Evolutionary conservation across 2,888 invertebrate genomes (phyloP), one percentile per base, ranked within the genome.

Genomic region (Trichopria drosophilae): DNA sequence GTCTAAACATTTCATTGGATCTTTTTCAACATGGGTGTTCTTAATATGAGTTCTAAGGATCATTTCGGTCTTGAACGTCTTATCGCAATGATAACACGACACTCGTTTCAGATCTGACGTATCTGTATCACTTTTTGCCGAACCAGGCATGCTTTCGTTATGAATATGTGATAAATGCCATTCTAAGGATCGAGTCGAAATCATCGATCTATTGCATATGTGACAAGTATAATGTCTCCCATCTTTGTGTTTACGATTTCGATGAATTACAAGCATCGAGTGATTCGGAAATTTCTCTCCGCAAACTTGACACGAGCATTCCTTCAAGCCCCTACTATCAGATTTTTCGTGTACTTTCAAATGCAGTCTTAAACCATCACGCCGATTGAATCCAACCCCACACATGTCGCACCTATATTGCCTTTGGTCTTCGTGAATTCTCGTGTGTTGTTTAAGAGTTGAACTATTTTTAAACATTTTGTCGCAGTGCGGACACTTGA

Each of bases 381-480:
- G 63, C 28, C 75, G 63, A 40, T 75, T 75, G 35, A 75, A 75
- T 4, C 75, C 75, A 9, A 74, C 74, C 0, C 74, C 75, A 20
- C 75, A 75, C 5, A 68, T 71, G 41, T 75, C 73, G 23, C 75
- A 75, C 53, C 60, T 66, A 47, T 73, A 74, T 19, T 73, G 74
- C 7, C 75, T 58, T 37, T 73, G 73, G 60, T 75, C 74, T 46
- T 75, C 75, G 37, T 75, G 75, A 48, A 75, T 75, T 36, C 72
- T 65, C 10, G 73, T 63, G 50, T 75, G 75, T 51, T 75, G 75
- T 39, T 73, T 75, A 16, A 75, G 49, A 1, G 75, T 75, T 6
- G 75, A 75, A 3, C 68, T 69, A 44, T 75, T 75, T 47, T 75
- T 75, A 35, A 75, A 75, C 75, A 73, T 75, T 52, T 75, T 75